Percentiles rank a stretch among this genome's conserved stretches.
Conservation (phyloP, 2,888 invertebrate species). For the Scaeva pyrastri region DNA sequence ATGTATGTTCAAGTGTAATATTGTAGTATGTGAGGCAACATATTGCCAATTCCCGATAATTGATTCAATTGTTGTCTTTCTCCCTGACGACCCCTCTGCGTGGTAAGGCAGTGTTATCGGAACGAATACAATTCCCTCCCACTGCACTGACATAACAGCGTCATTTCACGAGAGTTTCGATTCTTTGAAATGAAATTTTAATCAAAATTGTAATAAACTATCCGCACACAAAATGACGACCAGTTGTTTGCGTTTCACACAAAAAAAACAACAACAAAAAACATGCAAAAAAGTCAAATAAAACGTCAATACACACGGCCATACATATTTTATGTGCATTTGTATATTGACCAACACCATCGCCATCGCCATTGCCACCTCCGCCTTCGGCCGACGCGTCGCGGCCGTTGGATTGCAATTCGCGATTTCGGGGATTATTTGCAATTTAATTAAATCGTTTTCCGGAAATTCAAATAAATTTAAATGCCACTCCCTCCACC, state of each 20-base stretch:
- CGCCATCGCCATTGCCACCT: too few species aligned
- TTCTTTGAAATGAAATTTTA: slow-evolving; percentile 52
- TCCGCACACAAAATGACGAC: slow-evolving; percentile 7
- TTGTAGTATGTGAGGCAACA: slow-evolving; percentile 7
- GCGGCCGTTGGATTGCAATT: slow-evolving; percentile 55
- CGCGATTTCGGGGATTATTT: slow-evolving; percentile 62
- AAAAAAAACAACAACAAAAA: background rate
- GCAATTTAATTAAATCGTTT: slow-evolving; percentile 75
- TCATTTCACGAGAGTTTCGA: slow-evolving; percentile 27
- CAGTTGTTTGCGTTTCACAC: background rate
- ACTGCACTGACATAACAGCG: background rate
- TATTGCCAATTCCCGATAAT: slow-evolving; percentile 59
- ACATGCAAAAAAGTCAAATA: slow-evolving; percentile 4
- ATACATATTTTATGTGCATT: slow-evolving; percentile 41
- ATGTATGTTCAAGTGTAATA: too few species aligned
- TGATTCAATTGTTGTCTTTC: slow-evolving; percentile 64
- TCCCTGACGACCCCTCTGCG: background rate
- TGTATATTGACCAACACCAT: slow-evolving; percentile 42
- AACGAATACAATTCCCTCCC: slow-evolving; percentile 6
- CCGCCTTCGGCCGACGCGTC: background rate
- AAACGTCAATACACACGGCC: slow-evolving; percentile 23
- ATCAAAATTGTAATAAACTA: slow-evolving; percentile 70
- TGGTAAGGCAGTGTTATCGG: slow-evolving; percentile 3
- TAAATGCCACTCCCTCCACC: slow-evolving; percentile 39
- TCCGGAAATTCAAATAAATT: slow-evolving; percentile 72